Evolutionary conservation across 2,888 invertebrate species (phyloP), one percentile per base, ranked within the genome.

Genomic region (Criorhina ranunculi): DNA sequence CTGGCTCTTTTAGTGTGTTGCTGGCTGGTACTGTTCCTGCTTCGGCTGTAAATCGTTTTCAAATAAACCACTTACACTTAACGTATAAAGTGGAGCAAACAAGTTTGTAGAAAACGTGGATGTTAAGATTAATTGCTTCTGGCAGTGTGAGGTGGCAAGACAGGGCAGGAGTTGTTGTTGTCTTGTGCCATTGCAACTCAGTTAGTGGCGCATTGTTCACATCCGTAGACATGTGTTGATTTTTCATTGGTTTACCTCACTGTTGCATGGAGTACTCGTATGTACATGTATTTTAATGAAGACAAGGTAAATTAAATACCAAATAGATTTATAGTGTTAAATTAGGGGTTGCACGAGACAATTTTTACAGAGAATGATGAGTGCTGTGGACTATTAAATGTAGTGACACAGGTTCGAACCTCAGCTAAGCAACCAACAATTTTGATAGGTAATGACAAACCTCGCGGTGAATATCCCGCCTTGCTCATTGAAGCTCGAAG

Each of bases 51-150:
- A 82, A 82, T 82, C 82, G 82, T 72, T 82, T 82, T 82, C 78
- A 72, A 82, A 82, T 82, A 82, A 72, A 82, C 81, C 81, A 82
- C 77, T 82, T 77, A 64, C 77, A 64, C 81, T 70, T 46, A 67
- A 62, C 70, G 70, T 66, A 70, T 82, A 82, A 82, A 82, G 59
- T 82, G 78, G 78, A 83, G 78, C 82, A 82, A 78, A 78, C 66
- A 77, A 83, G 53, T 82, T 78, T 78, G 72, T 78, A 62, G 72
- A 60, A 82, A 78, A 72, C 60, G 78, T 83, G 78, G 72, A 83
- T 83, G 72, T 72, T 53, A 83, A 83, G 83, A 83, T 83, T 83
- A 83, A 83, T 79, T 79, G 83, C 83, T 83, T 73, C 35, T 83
- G 79, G 79, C 73, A 83, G 67, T 44, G 64, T 35, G 44, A 72